Percentiles rank a stretch among this genome's conserved stretches.
Conservation (phyloP, 1,140 invertebrate genomes). For the Apis mellifera region DNA sequence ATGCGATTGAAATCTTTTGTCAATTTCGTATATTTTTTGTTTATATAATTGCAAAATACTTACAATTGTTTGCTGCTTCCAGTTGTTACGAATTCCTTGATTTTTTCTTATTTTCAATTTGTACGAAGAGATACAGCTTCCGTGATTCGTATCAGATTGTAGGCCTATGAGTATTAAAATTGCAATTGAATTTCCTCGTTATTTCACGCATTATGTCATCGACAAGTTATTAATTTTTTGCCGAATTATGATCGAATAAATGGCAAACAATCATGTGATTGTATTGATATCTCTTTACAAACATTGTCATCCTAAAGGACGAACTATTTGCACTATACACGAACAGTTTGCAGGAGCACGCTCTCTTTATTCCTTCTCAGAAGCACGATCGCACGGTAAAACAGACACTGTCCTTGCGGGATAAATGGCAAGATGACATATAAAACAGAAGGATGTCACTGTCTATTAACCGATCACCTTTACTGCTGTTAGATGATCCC, state of each 20-base stretch:
- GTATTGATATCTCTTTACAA: neutral
- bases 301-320: constrained; percentile 5
- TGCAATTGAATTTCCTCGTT: neutral
- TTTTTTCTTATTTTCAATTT: neutral
- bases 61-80: neutral
- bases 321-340: neutral
- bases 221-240: neutral
- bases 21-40: neutral
- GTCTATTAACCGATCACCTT: neutral
- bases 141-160: constrained; percentile 10
- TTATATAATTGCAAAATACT: neutral
- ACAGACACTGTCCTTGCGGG: constrained; percentile 34
- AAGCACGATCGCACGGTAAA: constrained; percentile 48
- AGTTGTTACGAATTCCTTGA: neutral
- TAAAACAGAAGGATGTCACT: too few species aligned
- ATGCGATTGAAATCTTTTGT: constrained; percentile 15
- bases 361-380: constrained; percentile 1
- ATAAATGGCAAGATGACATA: neutral
- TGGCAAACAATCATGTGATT: neutral
- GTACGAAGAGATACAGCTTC: constrained; percentile 8
- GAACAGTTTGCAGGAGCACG: constrained; percentile 36
- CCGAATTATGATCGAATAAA: neutral
- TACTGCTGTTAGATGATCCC: neutral
- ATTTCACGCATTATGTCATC: neutral
- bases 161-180: neutral